Evolutionary conservation across 2,797 vertebrate species (phyloP).

Genomic region (Rhyacichthys aspro): DNA sequence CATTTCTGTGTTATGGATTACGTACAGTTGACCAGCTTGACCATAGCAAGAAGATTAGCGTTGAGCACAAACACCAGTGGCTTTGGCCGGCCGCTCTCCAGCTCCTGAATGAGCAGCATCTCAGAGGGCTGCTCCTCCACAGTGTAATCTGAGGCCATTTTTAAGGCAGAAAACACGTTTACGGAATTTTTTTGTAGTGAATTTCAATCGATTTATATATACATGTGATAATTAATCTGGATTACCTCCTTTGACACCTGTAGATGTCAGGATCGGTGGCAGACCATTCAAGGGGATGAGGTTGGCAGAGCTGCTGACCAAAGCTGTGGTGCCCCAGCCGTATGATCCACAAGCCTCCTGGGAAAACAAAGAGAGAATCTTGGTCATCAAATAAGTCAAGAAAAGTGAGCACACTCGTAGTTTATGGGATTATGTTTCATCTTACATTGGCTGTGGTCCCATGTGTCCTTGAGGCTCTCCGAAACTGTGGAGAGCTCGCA

Average conservation of each 20-base stretch:
- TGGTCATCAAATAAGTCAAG: neutral
- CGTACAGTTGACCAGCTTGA: slow-evolving; percentile 98
- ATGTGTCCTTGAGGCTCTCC: slow-evolving; percentile 45
- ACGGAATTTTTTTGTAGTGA: too few species aligned
- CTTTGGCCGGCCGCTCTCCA: slow-evolving; percentile 92
- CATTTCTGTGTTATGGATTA: slow-evolving; percentile 14
- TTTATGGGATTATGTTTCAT: neutral
- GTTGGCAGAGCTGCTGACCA: slow-evolving; percentile 92
- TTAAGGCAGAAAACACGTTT: too few species aligned
- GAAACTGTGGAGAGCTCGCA: slow-evolving; percentile 83
- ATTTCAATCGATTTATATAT: too few species aligned
- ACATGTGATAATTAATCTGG: neutral
- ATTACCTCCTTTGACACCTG: slow-evolving; percentile 98
- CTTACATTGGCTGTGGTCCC: slow-evolving; percentile 57
- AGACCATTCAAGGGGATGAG: slow-evolving; percentile 95
- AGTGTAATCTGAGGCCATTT: slow-evolving; percentile 86
- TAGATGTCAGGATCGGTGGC: slow-evolving; percentile 98
- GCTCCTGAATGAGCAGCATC: slow-evolving; percentile 91
- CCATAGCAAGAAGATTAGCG: slow-evolving; percentile 97
- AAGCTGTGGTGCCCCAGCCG: slow-evolving; percentile 78
- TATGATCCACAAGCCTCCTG: slow-evolving; percentile 81
- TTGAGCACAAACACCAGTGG: slow-evolving; percentile 98
- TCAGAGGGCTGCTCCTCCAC: slow-evolving; percentile 97
- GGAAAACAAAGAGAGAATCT: slow-evolving; percentile 16
- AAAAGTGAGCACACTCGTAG: too few species aligned